Conservation (phyloP, 92 coral and sea anemone genomes). For the Parazoanthus swiftii region DNA sequence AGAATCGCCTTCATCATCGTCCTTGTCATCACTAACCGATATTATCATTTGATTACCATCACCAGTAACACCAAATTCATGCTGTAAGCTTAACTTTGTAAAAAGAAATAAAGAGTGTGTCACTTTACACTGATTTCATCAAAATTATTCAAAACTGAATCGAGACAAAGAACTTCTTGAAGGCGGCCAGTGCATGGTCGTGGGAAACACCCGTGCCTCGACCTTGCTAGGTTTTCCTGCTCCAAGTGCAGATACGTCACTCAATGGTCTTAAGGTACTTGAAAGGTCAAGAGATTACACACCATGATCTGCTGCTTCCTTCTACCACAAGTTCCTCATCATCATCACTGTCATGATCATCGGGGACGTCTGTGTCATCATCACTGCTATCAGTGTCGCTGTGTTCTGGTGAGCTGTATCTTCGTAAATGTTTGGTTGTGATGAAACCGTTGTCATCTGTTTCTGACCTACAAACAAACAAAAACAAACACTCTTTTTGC, state of each 20-base stretch:
- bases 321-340: slow-evolving; percentile 78
- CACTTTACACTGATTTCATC: background rate
- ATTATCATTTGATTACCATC: background rate
- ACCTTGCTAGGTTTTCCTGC: background rate
- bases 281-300: slow-evolving; percentile 74
- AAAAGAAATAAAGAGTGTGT: no score
- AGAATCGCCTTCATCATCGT: background rate
- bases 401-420: slow-evolving; percentile 72
- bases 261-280: background rate
- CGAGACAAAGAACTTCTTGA: background rate
- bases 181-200: background rate
- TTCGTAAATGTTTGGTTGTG: slow-evolving; percentile 85
- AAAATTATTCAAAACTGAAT: background rate
- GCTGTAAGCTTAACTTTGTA: background rate
- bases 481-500: background rate
- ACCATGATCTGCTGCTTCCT: slow-evolving; percentile 81
- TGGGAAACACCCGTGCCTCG: background rate
- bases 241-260: background rate
- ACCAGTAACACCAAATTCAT: no score
- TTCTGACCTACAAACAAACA: slow-evolving; percentile 63
- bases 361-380: slow-evolving; percentile 75
- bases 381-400: slow-evolving; percentile 97
- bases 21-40: background rate
- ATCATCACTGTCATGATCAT: slow-evolving; percentile 64
- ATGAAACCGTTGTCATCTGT: slow-evolving; percentile 71